phyloP scores from a whole-genome alignment of 2,113 vertebrate genomes.

The Oreochromis spilurus region DNA sequence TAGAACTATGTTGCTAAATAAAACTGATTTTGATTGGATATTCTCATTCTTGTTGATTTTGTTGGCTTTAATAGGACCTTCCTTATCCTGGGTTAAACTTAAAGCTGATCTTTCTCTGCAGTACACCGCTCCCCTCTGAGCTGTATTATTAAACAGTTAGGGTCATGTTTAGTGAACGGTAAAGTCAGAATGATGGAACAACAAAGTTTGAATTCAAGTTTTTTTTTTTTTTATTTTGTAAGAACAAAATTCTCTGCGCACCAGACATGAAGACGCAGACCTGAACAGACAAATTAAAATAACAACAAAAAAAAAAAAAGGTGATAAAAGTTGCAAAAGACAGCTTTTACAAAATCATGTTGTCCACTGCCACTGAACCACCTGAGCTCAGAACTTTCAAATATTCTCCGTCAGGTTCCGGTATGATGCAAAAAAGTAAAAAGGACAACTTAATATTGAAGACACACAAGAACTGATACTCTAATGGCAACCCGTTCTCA shows the following conservation, averaged over 20 bases:
- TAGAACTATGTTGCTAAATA: not conserved
- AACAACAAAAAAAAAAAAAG: not conserved
- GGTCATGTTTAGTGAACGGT: not conserved
- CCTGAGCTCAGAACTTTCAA: constrained; percentile 33
- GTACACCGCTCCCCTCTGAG: not conserved
- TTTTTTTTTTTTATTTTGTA: constrained; percentile 52
- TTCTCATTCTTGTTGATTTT: not conserved
- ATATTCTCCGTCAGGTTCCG: not conserved
- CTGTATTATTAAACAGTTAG: not conserved
- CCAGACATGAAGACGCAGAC: constrained; percentile 21
- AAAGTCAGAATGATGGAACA: not conserved
- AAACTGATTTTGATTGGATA: not conserved
- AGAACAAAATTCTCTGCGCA: constrained; percentile 44
- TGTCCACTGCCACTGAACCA: not conserved
- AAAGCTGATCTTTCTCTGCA: rapidly evolving
- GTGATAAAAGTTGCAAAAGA: constrained; percentile 43
- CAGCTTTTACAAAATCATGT: constrained; percentile 45
- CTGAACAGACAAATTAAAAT: constrained; percentile 45
- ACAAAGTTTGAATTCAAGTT: not conserved
- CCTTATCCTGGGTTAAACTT: not conserved
- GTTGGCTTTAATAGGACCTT: not conserved
- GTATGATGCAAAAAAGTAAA: constrained; percentile 53
- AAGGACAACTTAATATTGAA: constrained; percentile 42
- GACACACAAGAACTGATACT: constrained; percentile 32
- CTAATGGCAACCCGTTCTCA: not conserved